Percentiles rank a stretch among this genome's conserved stretches.
Evolutionary conservation across 1,140 invertebrate species (phyloP).

Genomic region (Drosophila santomea): DNA sequence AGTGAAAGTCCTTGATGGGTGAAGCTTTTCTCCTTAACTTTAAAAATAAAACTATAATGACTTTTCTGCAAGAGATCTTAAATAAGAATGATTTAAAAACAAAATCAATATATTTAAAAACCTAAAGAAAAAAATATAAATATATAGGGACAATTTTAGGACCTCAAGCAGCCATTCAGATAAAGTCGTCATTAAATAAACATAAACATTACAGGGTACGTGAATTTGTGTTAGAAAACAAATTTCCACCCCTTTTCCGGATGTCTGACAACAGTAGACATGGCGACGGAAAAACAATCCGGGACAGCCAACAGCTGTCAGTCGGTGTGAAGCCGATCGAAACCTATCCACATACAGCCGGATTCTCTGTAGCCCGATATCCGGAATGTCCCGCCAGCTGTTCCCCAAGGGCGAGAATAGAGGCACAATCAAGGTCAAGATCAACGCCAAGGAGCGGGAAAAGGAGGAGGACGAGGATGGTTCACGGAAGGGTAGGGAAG

Average conservation of each 20-base stretch:
- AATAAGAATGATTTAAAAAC: too few relatives aligned
- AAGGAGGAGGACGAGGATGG: neutral
- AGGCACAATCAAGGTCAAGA: neutral
- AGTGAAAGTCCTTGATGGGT: neutral
- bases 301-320: slow-evolving; percentile 50
- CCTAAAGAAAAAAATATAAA: too few relatives aligned
- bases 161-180: too few relatives aligned
- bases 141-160: too few relatives aligned
- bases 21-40: too few relatives aligned
- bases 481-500: neutral
- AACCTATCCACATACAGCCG: slow-evolving; percentile 17
- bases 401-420: neutral
- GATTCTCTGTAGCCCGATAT: neutral
- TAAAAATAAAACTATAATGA: too few relatives aligned
- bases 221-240: neutral
- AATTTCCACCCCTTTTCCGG: neutral
- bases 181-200: too few relatives aligned
- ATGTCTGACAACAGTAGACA: slow-evolving; percentile 28
- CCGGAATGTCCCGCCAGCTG: slow-evolving; percentile 22
- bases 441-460: neutral
- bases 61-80: too few relatives aligned
- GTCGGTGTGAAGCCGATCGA: slow-evolving; percentile 47
- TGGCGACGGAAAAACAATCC: slow-evolving; percentile 38
- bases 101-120: too few relatives aligned
- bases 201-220: neutral